Base-by-base conservation (phyloP, 2,797 vertebrate genomes). In the Mormyrops boulengeri region DNA sequence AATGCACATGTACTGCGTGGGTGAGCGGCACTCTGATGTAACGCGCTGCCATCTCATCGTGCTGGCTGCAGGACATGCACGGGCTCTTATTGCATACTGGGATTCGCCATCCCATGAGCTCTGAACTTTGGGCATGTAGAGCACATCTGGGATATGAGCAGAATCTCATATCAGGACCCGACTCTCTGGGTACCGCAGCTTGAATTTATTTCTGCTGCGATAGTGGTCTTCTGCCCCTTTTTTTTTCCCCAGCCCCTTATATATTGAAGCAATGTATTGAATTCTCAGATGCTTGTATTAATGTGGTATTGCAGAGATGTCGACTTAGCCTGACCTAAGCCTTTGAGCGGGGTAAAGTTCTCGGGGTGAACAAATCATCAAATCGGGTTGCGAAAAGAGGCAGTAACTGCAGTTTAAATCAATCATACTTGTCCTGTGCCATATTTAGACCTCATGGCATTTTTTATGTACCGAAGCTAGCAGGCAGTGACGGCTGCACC, bases 351-450 rank as follows among this genome's bases (percentile, higher is more conserved):
- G 41, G 41, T 47, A 22, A 82, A 47, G 77, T 82, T 47, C 77
- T 47, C 17, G 3, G 77, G 41, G 41, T 0, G 19, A 77, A 77
- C 8, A 44, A n/a, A 47, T 47, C 77, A 82, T 82, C 2, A 47
- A 82, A 47, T 82, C 7, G 8, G 77, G 17, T 82, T 82, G 19
- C 41, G 19, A 22, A 82, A 82, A n/a, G 77, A 47, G 38, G 19
- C 41, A 82, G 77, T 82, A 82, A 14, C 77, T 44, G 77, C 19
- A 82, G 41, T 82, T 82, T 82, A 82, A 82, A 82, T 82, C 38
- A 82, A n/a, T 82, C 77, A 47, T 82, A 82, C 77, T 82, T 82
- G 41, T 47, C 41, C 77, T 82, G 77, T 47, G 19, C 41, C 19
- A 82, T 47, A 82, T 22, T 82, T 82, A 82, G 77, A 44, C 41